Evolutionary conservation across 2,888 invertebrate genomes (phyloP).

Genomic region (Meiosimyza platycephala): DNA sequence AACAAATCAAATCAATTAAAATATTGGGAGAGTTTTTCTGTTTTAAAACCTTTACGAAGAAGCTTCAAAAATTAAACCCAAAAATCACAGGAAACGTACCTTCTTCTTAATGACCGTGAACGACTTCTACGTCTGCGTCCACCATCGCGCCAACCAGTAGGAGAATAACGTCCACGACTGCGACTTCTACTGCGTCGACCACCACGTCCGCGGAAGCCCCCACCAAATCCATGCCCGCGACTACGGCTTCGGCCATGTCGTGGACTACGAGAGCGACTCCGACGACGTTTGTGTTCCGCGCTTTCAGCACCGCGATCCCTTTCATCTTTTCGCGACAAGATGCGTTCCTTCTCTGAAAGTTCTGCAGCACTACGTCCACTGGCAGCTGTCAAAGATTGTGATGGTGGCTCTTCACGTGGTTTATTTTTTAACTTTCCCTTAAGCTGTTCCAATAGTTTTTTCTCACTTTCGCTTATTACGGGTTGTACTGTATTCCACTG

Average conservation of each 20-base stretch:
- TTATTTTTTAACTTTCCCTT: conserved; percentile 64
- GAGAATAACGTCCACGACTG: conserved; percentile 47
- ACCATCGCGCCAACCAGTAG: conserved; percentile 47
- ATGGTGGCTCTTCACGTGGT: conserved; percentile 52
- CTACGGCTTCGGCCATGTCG: conserved; percentile 42
- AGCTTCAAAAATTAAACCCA: too few relatives aligned
- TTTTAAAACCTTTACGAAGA: too few relatives aligned
- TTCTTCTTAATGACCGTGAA: conserved; percentile 51
- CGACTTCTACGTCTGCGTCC: conserved; percentile 51
- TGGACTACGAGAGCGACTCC: conserved; percentile 28
- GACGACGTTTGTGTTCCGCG: conserved; percentile 35
- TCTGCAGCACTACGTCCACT: conserved; percentile 49
- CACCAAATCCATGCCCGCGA: conserved; percentile 31
- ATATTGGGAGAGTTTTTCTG: too few relatives aligned
- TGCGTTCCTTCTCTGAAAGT: conserved; percentile 54
- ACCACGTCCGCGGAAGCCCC: conserved; percentile 27
- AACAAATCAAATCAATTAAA: too few relatives aligned
- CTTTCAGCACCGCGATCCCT: conserved; percentile 12
- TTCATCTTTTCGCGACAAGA: conserved; percentile 9
- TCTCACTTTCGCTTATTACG: conserved; percentile 71
- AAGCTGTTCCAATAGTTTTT: conserved; percentile 70
- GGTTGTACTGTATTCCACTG: conserved; percentile 72
- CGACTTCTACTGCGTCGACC: conserved; percentile 44
- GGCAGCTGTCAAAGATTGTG: conserved; percentile 28
- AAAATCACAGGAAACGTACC: conserved; percentile 24